Base-by-base conservation (phyloP, 2,888 invertebrate genomes). In the Laothoe populi region DNA sequence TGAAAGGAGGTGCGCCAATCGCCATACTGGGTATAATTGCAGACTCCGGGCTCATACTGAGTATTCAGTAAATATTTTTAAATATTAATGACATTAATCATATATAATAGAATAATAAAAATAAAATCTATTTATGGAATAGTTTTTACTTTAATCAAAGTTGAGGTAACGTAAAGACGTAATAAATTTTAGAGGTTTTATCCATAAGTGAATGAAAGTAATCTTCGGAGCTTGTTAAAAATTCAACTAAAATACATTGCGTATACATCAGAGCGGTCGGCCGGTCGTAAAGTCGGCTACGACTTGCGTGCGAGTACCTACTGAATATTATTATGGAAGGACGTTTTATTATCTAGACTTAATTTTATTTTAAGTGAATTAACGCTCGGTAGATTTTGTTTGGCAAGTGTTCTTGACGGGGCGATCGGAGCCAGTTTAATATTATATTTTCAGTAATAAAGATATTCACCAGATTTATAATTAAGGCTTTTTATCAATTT, bases 191-290 rank as follows among this genome's bases (percentile, higher is more conserved):
- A 35, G 35, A 53, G 31, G 19, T 31, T 19, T 19, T 44, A 19
- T 53, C 23, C 46, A 53, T 35, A 53, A 53, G 31, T 53, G 31
- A 53, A 53, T 53, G 53, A 16, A 53, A 53, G 53, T 11, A 53
- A 53, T 31, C 53, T 53, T 53, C 26, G 31, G 26, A 35, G 53
- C 35, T 53, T 53, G 53, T 53, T 53, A 53, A 53, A 53, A 53
- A 35, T 53, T 53, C 53, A 53, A 35, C 35, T 53, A 19, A 53
- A 53, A 53, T 53, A 53, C 35, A 53, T 53, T 19, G 53, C 11
- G 11, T 35, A 35, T 53, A 35, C 31, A 53, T 53, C 31, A 19
- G 7, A n/a, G 19, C 35, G 53, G 31, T 13, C 35, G 53, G 31
- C 10, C 35, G 48, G 24, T 53, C 53, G 53, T 53, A 53, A 53